These are phyloP conservation scores for Macropis europaea DNA, from an alignment of 2,888 invertebrate genomes.

Conservation along the genomic window DNA sequence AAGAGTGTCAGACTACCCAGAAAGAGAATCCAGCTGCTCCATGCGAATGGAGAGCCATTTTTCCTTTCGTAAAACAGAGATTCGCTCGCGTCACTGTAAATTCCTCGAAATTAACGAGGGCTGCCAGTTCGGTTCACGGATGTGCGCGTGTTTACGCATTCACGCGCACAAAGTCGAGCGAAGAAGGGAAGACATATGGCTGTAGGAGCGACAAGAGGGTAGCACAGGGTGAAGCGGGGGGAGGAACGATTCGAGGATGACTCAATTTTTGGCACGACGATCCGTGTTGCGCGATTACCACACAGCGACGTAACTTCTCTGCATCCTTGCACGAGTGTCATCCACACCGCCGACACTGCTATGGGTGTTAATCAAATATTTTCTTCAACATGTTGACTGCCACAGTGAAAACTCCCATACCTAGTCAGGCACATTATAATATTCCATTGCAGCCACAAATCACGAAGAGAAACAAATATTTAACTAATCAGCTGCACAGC, in stretches of 20 bases:
- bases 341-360: constrained; percentile 33
- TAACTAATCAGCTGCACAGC: no score
- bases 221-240: constrained; percentile 1
- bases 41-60: not conserved
- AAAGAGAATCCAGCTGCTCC: not conserved
- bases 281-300: constrained; percentile 62
- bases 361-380: no score
- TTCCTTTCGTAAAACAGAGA: not conserved
- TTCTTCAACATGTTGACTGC: no score
- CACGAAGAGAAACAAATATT: no score
- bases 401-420: no score
- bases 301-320: constrained; percentile 54
- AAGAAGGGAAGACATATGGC: constrained; percentile 2
- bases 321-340: constrained; percentile 54
- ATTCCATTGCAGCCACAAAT: no score
- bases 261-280: constrained; percentile 71
- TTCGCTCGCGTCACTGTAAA: not conserved
- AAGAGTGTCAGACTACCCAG: no score
- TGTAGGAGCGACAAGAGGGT: not conserved
- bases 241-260: constrained; percentile 54
- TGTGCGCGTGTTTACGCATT: not conserved
- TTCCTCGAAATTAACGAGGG: constrained; percentile 22
- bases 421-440: no score
- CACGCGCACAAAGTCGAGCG: not conserved
- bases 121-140: not conserved